phyloP scores from a whole-genome alignment of 1,140 invertebrate species.

The Leptonema lineaticorne region DNA sequence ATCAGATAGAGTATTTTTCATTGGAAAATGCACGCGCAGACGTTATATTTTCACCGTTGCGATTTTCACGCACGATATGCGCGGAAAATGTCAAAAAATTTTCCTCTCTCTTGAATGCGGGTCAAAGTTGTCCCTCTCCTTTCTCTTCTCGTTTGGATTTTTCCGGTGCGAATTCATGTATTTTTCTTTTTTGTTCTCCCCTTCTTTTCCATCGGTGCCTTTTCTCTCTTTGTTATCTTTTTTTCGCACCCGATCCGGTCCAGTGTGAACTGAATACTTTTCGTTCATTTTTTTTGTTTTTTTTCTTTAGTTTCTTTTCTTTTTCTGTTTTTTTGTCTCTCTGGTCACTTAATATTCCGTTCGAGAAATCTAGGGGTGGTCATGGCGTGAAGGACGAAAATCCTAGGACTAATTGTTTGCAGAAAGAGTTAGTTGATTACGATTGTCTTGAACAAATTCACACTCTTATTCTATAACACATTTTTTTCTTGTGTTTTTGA shows the following conservation, averaged over 20 bases:
- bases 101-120: not conserved
- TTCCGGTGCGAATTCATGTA: not conserved
- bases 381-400: not conserved
- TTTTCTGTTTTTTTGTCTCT: not conserved
- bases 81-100: conserved; percentile 14
- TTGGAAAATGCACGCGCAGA: not conserved
- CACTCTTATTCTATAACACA: not conserved
- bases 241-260: not conserved
- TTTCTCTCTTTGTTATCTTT: not conserved
- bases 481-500: too few species aligned
- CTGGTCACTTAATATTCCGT: conserved; percentile 8
- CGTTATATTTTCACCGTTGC: not conserved
- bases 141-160: conserved; percentile 5
- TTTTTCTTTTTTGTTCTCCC: not conserved
- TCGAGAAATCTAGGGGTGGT: not conserved
- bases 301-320: too few species aligned
- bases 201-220: not conserved
- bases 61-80: conserved; percentile 3
- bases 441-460: not conserved
- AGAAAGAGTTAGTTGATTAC: conserved; percentile 16
- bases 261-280: not conserved
- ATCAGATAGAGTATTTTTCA: not conserved
- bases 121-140: not conserved
- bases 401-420: conserved; percentile 14
- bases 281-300: too few species aligned